These are phyloP conservation scores for Osmerus eperlanus DNA, from an alignment of 2,113 vertebrate species.

Conservation along the genomic window DNA sequence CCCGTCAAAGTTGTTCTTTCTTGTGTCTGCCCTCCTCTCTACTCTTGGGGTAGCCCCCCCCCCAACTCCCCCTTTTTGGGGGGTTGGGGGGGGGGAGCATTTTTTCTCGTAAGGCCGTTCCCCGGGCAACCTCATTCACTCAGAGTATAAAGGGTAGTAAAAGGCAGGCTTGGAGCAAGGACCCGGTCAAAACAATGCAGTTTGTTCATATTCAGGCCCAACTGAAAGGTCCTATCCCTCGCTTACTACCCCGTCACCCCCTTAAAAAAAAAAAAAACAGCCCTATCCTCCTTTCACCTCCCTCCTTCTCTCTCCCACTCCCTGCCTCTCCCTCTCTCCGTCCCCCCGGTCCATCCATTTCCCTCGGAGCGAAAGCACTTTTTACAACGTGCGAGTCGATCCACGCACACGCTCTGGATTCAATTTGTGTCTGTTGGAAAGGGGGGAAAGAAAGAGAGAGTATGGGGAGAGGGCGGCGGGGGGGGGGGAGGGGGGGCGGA, in stretches of 20 bases:
- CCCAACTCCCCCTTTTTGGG: slow-evolving; percentile 25
- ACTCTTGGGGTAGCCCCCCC: slow-evolving; percentile 6
- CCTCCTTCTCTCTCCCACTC: slow-evolving; percentile 35
- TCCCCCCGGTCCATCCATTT: not conserved
- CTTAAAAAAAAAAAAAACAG: not conserved
- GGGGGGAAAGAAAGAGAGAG: not conserved
- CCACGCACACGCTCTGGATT: slow-evolving; percentile 35
- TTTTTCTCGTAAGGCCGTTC: slow-evolving; percentile 62
- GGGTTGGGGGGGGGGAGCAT: slow-evolving; percentile 40
- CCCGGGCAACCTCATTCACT: slow-evolving; percentile 72
- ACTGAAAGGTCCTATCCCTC: slow-evolving; percentile 56
- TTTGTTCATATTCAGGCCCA: slow-evolving; percentile 69
- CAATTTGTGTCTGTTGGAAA: slow-evolving; percentile 37
- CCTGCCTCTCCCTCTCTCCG: slow-evolving; percentile 3
- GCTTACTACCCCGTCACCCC: slow-evolving; percentile 31
- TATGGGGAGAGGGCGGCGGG: not conserved
- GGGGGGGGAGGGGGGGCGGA: not conserved
- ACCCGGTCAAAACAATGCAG: slow-evolving; percentile 67
- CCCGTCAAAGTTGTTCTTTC: slow-evolving; percentile 34
- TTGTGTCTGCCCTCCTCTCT: slow-evolving; percentile 27
- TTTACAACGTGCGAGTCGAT: not conserved
- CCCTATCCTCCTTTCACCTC: not conserved
- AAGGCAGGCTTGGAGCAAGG: slow-evolving; percentile 60
- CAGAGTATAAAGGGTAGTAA: slow-evolving; percentile 66
- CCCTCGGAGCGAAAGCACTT: not conserved